phyloP scores from a whole-genome alignment of 1,140 invertebrate species.

The Grapholita molesta region DNA sequence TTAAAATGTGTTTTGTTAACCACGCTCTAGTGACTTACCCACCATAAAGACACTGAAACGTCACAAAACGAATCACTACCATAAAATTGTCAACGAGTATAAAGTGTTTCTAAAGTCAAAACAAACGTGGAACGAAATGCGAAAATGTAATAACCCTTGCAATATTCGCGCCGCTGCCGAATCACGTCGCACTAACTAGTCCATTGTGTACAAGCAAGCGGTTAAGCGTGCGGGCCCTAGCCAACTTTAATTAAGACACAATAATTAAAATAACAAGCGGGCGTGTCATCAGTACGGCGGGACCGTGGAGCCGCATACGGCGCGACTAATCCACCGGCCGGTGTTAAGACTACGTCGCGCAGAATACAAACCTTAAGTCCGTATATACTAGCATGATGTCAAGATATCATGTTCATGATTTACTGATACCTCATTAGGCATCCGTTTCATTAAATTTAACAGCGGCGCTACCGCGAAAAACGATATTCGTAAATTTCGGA shows the following conservation, averaged over 20 bases:
- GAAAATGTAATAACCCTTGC: neutral
- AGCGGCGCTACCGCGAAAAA: neutral
- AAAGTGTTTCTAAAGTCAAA: too few species aligned
- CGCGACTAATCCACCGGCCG: conserved; percentile 28
- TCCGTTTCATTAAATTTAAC: neutral
- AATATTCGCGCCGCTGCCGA: neutral
- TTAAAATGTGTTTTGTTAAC: too few species aligned
- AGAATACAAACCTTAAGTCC: neutral
- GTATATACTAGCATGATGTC: neutral
- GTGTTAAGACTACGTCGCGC: neutral
- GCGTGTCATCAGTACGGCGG: conserved; percentile 52
- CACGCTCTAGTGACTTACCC: too few species aligned
- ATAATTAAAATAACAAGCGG: conserved; percentile 71
- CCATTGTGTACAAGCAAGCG: neutral
- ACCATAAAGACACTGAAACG: too few species aligned
- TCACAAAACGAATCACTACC: too few species aligned
- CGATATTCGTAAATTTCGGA: too few species aligned
- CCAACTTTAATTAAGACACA: conserved; percentile 65
- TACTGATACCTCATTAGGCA: neutral
- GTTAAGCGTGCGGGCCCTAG: conserved; percentile 7
- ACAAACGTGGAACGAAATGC: too few species aligned
- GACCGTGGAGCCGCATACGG: conserved; percentile 60
- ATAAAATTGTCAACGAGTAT: too few species aligned
- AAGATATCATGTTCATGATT: neutral
- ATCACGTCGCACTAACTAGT: neutral